phyloP scores from a whole-genome alignment of 2,888 invertebrate species.

The Megaustenia siamemsis region DNA sequence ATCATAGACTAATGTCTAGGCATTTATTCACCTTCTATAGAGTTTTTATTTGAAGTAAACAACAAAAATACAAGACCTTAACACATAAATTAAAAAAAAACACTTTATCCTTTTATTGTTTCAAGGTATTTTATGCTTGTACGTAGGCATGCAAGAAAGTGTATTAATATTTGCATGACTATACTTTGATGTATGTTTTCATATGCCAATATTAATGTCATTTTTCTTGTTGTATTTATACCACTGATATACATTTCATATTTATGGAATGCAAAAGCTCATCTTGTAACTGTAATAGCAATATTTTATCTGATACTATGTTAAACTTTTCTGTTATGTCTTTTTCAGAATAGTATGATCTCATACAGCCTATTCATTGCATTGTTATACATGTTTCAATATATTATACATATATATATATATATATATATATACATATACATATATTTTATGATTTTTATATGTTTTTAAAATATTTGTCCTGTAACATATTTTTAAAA shows the following conservation, averaged over 20 bases:
- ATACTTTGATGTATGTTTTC: background rate
- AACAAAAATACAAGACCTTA: too few species aligned
- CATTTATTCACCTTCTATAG: too few species aligned
- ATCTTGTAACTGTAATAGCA: conserved; percentile 24
- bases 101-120: too few species aligned
- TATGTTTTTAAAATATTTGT: conserved; percentile 1
- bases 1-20: too few species aligned
- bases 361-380: conserved; percentile 20
- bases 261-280: conserved; percentile 27
- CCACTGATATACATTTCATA: background rate
- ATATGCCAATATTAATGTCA: background rate
- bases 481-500: background rate
- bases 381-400: conserved; percentile 25
- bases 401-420: background rate
- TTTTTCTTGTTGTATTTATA: background rate
- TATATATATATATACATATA: background rate
- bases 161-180: background rate
- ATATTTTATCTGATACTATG: background rate
- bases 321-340: background rate
- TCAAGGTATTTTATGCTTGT: background rate
- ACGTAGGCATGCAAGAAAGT: conserved; percentile 19
- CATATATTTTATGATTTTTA: background rate
- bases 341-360: conserved; percentile 18
- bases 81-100: too few species aligned
- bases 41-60: too few species aligned